Base-by-base conservation (phyloP, 2,113 vertebrate species). In the Amblyopsis rosae region DNA sequence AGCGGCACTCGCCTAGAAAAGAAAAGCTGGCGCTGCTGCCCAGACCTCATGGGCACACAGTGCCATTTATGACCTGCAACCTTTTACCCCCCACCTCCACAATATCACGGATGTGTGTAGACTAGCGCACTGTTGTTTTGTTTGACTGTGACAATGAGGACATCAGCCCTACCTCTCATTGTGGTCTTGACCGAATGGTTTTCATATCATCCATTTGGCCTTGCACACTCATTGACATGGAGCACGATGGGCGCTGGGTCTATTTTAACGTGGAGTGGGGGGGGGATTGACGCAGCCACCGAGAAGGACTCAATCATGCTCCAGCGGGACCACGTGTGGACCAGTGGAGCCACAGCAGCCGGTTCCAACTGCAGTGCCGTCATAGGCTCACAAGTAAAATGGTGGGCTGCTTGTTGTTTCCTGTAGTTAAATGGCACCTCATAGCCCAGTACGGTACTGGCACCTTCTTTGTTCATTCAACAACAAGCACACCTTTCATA, bases 111-210 rank as follows among this genome's bases (percentile, higher is more conserved):
- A 70, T 81, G 77, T 69, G 80, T 55, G 70, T 49, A 71, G n/a
- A 62, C 57, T 66, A 49, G 26, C 16, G 16, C 12, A 41, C 9
- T 2, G 10, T 12, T 9, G 51, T 58, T 16, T 54, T 71, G 75
- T 77, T 85, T 82, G 82, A 86, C 85, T 84, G 83, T 89, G 83
- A 88, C 70, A 85, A 81, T 62, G 82, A 80, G 67, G 82, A 74
- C 70, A 66, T 86, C 84, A 83, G 87, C 32, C 81, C 86, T 88
- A 90, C 87, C 90, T 89, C 88, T 88, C 86, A 86, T 89, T 65
- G 73, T 53, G 74, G 77, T 80, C 84, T 81, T 83, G 72, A 61
- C 66, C 62, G 73, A 69, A 66, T 60, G 56, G 13, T 84, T 72
- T 75, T 80, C 69, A 73, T 86, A 80, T 83, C 66, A 81, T 46